Evolutionary conservation across 2,888 invertebrate genomes (phyloP).

Genomic region (Boloria selene): DNA sequence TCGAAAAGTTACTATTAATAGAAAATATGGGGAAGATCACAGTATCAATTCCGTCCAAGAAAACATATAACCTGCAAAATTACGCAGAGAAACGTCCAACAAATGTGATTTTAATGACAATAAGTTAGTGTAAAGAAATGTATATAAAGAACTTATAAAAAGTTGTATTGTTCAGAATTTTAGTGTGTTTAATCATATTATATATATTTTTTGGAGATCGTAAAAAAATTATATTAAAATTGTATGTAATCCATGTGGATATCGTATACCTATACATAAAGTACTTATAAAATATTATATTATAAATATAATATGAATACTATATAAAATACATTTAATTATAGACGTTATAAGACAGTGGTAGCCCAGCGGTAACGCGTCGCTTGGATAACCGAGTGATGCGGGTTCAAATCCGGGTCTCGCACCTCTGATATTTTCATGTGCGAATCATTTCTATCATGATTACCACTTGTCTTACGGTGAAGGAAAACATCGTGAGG

Average conservation of each 20-base stretch:
- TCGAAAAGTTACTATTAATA: background rate
- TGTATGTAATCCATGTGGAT: background rate
- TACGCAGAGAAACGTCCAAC: constrained; percentile 5
- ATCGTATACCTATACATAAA: too few species aligned
- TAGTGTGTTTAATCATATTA: constrained; percentile 9
- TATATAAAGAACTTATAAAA: too few species aligned
- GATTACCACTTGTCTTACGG: too few species aligned
- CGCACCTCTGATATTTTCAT: too few species aligned
- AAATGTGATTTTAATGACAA: constrained; percentile 14
- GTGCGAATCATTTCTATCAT: too few species aligned
- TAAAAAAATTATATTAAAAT: too few species aligned
- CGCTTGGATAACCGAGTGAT: too few species aligned
- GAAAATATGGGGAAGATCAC: constrained; percentile 3
- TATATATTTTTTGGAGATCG: too few species aligned
- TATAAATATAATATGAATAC: constrained; percentile 7
- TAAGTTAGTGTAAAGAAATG: constrained; percentile 2
- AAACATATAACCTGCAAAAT: constrained; percentile 8
- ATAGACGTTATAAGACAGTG: too few species aligned
- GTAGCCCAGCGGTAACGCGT: too few species aligned
- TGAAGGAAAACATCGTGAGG: too few species aligned
- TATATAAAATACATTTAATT: constrained; percentile 8
- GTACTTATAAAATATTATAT: background rate
- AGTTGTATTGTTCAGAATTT: constrained; percentile 10
- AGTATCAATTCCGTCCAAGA: constrained; percentile 30
- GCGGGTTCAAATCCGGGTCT: too few species aligned